Conservation (phyloP, 2,888 invertebrate genomes). For the Tigriopus californicus region DNA sequence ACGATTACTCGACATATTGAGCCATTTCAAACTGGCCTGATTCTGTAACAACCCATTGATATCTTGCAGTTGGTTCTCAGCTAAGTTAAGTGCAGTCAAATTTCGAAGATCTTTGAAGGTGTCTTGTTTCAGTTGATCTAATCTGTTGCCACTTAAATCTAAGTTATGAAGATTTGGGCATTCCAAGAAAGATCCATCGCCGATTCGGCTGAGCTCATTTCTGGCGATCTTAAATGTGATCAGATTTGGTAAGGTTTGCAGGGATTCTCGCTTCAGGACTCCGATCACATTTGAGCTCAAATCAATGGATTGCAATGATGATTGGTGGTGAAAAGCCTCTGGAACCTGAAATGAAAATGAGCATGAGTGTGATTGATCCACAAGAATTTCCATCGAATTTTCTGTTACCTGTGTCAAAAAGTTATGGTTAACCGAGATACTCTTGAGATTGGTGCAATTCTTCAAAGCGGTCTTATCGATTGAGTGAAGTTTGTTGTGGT, state of each 20-base stretch:
- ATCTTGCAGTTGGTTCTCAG: constrained; percentile 41
- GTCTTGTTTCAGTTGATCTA: constrained; percentile 55
- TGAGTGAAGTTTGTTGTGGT: constrained; percentile 7
- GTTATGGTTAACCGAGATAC: background rate
- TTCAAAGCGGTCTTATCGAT: constrained; percentile 16
- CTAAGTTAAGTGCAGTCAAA: constrained; percentile 26
- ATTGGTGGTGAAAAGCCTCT: background rate
- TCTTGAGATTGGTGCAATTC: constrained; percentile 45
- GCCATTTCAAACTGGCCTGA: constrained; percentile 27
- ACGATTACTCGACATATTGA: constrained; percentile 38
- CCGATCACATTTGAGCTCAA: constrained; percentile 8
- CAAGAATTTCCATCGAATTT: too few species aligned
- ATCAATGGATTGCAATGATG: background rate
- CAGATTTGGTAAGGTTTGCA: background rate
- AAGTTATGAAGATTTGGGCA: constrained; percentile 32
- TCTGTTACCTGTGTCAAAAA: constrained; percentile 9
- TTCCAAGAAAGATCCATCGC: constrained; percentile 9
- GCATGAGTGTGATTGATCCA: too few species aligned
- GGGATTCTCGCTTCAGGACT: constrained; percentile 7
- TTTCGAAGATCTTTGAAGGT: constrained; percentile 53
- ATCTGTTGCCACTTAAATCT: constrained; percentile 57
- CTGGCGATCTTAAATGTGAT: background rate
- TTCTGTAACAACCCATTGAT: constrained; percentile 59
- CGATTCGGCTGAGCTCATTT: constrained; percentile 7
- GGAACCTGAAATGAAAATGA: background rate